phyloP scores from a whole-genome alignment of 2,113 vertebrate genomes.

The Corythoichthys haematopterus region DNA sequence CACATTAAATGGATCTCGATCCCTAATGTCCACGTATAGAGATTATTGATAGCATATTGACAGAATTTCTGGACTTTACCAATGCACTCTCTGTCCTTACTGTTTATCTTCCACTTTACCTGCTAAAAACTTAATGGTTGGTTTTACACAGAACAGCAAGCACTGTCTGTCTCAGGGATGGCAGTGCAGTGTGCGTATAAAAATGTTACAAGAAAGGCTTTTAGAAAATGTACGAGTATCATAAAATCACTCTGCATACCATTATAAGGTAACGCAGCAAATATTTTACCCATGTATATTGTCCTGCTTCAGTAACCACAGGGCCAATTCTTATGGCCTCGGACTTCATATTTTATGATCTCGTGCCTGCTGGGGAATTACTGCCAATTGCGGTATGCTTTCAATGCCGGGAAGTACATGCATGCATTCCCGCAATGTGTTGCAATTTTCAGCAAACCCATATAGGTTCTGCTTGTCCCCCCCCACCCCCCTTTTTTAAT shows the following conservation, averaged over 20 bases:
- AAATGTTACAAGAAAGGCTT: conserved; percentile 56
- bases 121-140: conserved; percentile 40
- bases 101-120: conserved; percentile 22
- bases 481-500: too few species aligned
- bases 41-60: not conserved
- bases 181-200: conserved; percentile 49
- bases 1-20: too few species aligned
- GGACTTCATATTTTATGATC: conserved; percentile 45
- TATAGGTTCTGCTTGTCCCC: not conserved
- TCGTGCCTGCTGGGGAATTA: conserved; percentile 34
- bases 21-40: not conserved
- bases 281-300: conserved; percentile 56
- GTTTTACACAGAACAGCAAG: conserved; percentile 47
- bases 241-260: conserved; percentile 49
- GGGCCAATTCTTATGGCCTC: conserved; percentile 22
- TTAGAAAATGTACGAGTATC: conserved; percentile 51
- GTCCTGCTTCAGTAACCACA: conserved; percentile 38
- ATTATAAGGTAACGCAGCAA: conserved; percentile 50
- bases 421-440: conserved; percentile 13
- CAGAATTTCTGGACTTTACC: not conserved
- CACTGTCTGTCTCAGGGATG: conserved; percentile 31
- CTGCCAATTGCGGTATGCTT: conserved; percentile 9
- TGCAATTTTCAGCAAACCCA: conserved; percentile 9
- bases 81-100: not conserved
- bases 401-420: conserved; percentile 15